Conservation (phyloP, 2,113 vertebrate genomes). For the Pithys albifrons region DNA sequence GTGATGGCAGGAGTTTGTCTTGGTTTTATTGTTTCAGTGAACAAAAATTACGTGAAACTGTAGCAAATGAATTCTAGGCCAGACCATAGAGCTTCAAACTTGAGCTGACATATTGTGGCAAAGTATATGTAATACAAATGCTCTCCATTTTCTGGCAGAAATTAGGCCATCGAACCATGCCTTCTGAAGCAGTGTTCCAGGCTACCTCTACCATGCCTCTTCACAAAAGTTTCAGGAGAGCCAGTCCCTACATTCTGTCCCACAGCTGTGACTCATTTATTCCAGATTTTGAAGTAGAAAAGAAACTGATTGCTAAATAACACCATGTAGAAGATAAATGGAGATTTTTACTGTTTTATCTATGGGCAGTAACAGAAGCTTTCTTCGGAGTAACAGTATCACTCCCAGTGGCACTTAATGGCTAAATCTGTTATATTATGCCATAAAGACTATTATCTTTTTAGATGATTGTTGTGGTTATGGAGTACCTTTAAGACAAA, state of each 20-base stretch:
- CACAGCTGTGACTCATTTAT: slow-evolving; percentile 11
- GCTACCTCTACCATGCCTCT: background rate
- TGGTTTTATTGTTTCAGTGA: background rate
- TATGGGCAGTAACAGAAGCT: background rate
- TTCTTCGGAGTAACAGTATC: background rate
- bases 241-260: background rate
- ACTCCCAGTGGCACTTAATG: background rate
- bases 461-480: background rate
- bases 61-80: rapidly evolving
- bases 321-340: background rate
- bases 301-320: slow-evolving; percentile 46
- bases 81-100: background rate
- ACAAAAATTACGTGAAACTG: background rate
- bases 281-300: slow-evolving; percentile 6
- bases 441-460: slow-evolving; percentile 3
- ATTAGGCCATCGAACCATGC: background rate
- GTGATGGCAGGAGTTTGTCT: background rate
- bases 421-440: slow-evolving; percentile 19
- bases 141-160: background rate
- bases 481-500: background rate
- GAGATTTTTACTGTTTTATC: slow-evolving; percentile 1
- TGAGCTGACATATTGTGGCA: background rate
- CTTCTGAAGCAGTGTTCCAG: background rate
- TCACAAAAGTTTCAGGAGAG: background rate
- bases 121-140: background rate